Percentiles rank a stretch among this genome's conserved stretches.
Evolutionary conservation across 2,113 vertebrate species (phyloP).

Genomic region (Tachysurus vachellii): DNA sequence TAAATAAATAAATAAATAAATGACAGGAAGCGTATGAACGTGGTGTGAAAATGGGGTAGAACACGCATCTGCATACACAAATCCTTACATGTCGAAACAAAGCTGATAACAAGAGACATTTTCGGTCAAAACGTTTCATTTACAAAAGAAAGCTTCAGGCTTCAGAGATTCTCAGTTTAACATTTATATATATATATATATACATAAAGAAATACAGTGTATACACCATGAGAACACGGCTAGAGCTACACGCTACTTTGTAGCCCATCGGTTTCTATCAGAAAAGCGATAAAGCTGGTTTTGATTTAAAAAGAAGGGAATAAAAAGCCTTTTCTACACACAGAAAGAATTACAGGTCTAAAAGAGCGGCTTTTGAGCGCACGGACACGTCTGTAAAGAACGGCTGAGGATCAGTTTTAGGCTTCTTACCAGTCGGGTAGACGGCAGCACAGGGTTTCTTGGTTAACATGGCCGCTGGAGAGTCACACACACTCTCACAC

Average conservation of each 20-base stretch:
- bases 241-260: constrained; percentile 3
- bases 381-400: neutral
- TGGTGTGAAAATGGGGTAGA: neutral
- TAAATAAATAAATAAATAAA: neutral
- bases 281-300: constrained; percentile 18
- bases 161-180: too few species aligned
- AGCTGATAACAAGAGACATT: neutral
- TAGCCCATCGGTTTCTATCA: neutral
- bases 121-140: neutral
- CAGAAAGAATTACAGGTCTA: neutral
- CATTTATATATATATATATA: too few species aligned
- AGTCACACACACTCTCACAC: constrained; percentile 59
- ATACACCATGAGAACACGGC: too few species aligned
- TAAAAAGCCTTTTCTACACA: neutral
- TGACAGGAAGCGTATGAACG: neutral
- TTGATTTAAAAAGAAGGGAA: neutral
- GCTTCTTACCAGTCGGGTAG: constrained; percentile 85
- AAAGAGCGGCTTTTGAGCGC: neutral
- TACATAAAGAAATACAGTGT: neutral
- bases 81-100: neutral
- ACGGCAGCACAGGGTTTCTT: constrained; percentile 86
- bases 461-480: constrained; percentile 96
- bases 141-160: neutral
- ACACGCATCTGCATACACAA: neutral
- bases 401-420: constrained; percentile 36